Base-by-base conservation (phyloP, 2,797 vertebrate genomes). In the Rhinogobio ventralis region DNA sequence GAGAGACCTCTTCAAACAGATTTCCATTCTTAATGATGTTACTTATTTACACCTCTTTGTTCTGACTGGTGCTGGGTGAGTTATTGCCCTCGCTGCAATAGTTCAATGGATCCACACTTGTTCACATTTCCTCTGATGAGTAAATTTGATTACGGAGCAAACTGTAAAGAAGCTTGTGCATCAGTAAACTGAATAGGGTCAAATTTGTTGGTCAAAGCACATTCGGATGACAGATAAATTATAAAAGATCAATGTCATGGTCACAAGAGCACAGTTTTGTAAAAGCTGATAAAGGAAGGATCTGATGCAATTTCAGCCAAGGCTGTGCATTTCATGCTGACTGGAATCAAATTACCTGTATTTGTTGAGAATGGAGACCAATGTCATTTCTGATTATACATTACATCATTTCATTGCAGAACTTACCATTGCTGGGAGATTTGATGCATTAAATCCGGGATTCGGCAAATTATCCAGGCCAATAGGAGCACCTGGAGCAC, bases 381-480 rank as follows among this genome's bases (percentile, higher is more conserved):
- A 57, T 86, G 74, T 85, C 49, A 36, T 36, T 30, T 69, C 28
- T 76, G 36, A 23, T 84, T 25, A 6, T n/a, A 17, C 20, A 49
- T 57, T 28, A 39, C 45, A 80, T 66, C 17, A 20, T 23, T 36
- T 7, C 7, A 67, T 23, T 46, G 60, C 1, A 39, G 76, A 86
- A 92, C 97, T 94, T 91, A 98, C 98, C 97, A 98, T 96, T 92
- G 93, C 94, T 88, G 92, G 76, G 9, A 90, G 39, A 74, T 74
- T 88, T 64, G 81, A 81, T 9, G 89, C 15, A 69, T 89, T 92
- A 90, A 93, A 95, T 86, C 93, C 94, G 69, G 93, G 88, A 86
- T 92, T 94, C 49, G 90, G 87, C 79, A 94, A 45, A 76, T 68
- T 89, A 82, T 89, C 89, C 67, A 94, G 83, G 46, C 94, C 93